Evolutionary conservation across 2,797 vertebrate species (phyloP).

Genomic region (Columba guinea): DNA sequence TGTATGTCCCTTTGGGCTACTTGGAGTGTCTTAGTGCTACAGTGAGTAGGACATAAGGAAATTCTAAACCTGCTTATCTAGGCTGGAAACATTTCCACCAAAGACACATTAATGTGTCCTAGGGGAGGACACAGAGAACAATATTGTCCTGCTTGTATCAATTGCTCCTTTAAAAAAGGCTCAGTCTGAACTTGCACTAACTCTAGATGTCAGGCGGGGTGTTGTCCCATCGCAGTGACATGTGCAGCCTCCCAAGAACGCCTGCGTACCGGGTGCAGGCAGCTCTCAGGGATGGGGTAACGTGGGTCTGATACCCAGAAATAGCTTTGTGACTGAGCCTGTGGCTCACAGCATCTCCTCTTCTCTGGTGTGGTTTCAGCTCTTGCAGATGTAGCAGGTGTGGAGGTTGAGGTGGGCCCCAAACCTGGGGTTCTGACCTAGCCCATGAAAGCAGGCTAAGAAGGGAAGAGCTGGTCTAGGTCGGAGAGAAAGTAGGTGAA

Average conservation of each 20-base stretch:
- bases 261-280: rapidly evolving
- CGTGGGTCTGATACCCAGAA: neutral
- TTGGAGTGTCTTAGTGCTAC: neutral
- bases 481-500: neutral
- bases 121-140: neutral
- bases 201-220: neutral
- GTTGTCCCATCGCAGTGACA: neutral
- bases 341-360: neutral
- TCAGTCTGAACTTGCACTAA: neutral
- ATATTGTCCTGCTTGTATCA: neutral
- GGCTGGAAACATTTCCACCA: neutral
- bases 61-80: neutral
- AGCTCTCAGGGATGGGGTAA: neutral
- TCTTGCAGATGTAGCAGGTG: neutral
- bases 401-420: neutral
- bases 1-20: neutral
- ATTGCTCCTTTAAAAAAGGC: neutral
- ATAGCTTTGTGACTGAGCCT: neutral
- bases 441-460: neutral
- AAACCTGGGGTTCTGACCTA: neutral
- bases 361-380: neutral
- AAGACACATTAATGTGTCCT: neutral
- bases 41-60: neutral
- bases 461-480: neutral
- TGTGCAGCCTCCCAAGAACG: neutral